Percentiles rank a stretch among this genome's conserved stretches.
Evolutionary conservation across 2,113 vertebrate species (phyloP).

Genomic region (Solea senegalensis): DNA sequence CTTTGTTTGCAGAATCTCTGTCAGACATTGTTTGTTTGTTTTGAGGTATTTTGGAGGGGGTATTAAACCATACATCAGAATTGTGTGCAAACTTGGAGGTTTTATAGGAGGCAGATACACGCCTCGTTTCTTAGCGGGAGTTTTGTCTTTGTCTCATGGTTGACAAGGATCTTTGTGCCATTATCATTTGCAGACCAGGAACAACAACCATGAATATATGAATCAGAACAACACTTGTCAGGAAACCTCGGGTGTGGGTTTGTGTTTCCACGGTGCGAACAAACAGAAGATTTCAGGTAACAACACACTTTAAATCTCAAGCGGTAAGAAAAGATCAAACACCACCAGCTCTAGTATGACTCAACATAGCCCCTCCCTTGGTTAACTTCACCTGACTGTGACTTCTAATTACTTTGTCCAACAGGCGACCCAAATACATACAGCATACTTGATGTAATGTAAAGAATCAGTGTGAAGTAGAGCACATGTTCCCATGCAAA

Average conservation of each 20-base stretch:
- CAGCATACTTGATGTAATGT: not conserved
- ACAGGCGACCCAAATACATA: conserved; percentile 20
- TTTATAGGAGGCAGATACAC: conserved; percentile 46
- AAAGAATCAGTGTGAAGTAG: conserved; percentile 8
- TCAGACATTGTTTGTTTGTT: conserved; percentile 75
- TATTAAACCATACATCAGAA: conserved; percentile 69
- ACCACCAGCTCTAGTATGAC: conserved; percentile 6
- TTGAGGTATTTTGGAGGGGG: conserved; percentile 66
- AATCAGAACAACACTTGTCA: conserved; percentile 36
- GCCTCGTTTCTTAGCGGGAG: conserved; percentile 48
- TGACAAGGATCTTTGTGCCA: conserved; percentile 59
- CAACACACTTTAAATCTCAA: conserved; percentile 74
- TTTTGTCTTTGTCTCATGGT: conserved; percentile 64
- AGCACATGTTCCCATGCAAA: conserved; percentile 28
- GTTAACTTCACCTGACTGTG: conserved; percentile 53
- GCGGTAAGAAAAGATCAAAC: conserved; percentile 60
- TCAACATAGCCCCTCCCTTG: conserved; percentile 24
- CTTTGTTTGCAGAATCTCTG: conserved; percentile 68
- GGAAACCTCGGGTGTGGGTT: conserved; percentile 43
- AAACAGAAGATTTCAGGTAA: conserved; percentile 33
- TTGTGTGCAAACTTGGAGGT: conserved; percentile 61
- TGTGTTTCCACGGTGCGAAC: conserved; percentile 38
- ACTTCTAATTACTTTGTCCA: conserved; percentile 7
- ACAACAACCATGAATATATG: conserved; percentile 29
- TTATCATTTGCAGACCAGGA: conserved; percentile 50